Conservation (phyloP, 2,888 invertebrate species). For the Thymelicus acteon region DNA sequence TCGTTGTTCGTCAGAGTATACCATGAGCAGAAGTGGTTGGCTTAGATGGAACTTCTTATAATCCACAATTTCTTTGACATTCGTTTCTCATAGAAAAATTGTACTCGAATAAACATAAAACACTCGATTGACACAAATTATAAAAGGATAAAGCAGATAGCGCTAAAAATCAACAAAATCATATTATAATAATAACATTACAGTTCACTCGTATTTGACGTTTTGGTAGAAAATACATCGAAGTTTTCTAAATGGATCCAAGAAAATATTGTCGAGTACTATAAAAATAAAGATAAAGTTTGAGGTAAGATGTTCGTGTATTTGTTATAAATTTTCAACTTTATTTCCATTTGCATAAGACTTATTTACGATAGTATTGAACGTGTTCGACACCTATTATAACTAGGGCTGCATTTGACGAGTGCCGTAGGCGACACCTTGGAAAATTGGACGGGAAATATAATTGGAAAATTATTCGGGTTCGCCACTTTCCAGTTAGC, state of each 20-base stretch:
- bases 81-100: no score
- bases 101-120: no score
- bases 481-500: slow-evolving; percentile 67
- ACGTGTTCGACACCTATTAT: slow-evolving; percentile 48
- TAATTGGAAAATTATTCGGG: slow-evolving; percentile 85
- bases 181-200: neutral
- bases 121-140: no score
- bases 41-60: no score
- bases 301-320: slow-evolving; percentile 7
- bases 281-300: slow-evolving; percentile 5
- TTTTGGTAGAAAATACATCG: slow-evolving; percentile 17
- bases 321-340: slow-evolving; percentile 24
- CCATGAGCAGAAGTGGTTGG: no score
- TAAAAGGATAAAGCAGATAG: neutral
- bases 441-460: slow-evolving; percentile 84
- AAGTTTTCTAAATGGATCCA: neutral
- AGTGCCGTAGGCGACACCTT: slow-evolving; percentile 82
- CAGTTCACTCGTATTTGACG: neutral
- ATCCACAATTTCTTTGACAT: no score
- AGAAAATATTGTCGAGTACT: slow-evolving; percentile 10
- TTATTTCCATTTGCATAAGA: slow-evolving; percentile 34
- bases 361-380: slow-evolving; percentile 30
- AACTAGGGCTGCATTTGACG: slow-evolving; percentile 79
- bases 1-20: no score
- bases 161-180: neutral